A percentile compares a stretch with the other conserved stretches of the same genome.
Conservation (phyloP, 2,797 vertebrate genomes). For the Coreius guichenoti region DNA sequence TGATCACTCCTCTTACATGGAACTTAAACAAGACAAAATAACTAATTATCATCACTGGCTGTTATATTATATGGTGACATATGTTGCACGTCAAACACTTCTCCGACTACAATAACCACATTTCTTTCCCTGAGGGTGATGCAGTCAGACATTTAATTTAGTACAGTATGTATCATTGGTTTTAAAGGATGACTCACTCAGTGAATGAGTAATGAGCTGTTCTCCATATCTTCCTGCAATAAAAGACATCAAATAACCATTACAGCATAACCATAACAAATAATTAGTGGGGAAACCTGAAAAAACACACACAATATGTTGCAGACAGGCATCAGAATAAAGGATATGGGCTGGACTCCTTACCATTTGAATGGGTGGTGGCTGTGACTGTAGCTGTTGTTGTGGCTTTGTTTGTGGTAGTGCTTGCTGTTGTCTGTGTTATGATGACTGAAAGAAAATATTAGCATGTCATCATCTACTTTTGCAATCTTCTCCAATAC, state of each 20-base stretch:
- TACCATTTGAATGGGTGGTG: constrained; percentile 55
- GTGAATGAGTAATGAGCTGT: fast-evolving
- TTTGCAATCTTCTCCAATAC: not conserved
- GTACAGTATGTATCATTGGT: not conserved
- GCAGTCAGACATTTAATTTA: not conserved
- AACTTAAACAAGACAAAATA: not conserved
- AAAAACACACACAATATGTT: not conserved
- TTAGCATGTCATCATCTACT: not conserved
- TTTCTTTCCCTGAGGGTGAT: not conserved
- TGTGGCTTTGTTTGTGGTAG: constrained; percentile 5
- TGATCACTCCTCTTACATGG: not conserved
- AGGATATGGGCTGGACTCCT: not conserved
- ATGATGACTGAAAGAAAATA: not conserved
- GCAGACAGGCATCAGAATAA: not conserved
- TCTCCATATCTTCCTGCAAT: constrained; percentile 20
- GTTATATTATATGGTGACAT: not conserved
- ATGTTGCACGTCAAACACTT: not conserved
- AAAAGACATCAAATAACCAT: constrained; percentile 30
- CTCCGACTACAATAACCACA: not conserved
- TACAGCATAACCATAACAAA: constrained; percentile 26
- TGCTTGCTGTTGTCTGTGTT: not conserved
- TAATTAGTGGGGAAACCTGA: not conserved
- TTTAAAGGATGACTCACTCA: constrained; percentile 60
- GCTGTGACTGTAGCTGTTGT: not conserved
- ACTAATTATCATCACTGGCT: not conserved